Percentiles rank a stretch among this genome's conserved stretches.
phyloP scores from a whole-genome alignment of 1,140 invertebrate species.

The Mycetomoellerius zeteki region DNA sequence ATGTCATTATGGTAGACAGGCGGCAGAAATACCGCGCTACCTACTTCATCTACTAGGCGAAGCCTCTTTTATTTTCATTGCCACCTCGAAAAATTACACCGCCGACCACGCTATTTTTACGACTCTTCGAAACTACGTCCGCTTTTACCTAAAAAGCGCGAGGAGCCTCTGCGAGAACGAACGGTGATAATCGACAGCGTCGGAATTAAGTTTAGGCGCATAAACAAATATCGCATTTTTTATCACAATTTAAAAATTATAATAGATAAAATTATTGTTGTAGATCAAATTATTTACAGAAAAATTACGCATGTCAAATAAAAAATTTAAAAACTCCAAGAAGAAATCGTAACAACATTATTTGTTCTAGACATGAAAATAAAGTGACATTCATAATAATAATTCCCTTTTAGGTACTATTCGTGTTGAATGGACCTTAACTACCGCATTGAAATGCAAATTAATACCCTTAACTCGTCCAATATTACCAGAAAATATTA shows the following conservation, averaged over 20 bases:
- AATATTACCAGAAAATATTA: conserved; percentile 38
- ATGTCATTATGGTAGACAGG: conserved; percentile 51
- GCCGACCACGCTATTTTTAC: conserved; percentile 51
- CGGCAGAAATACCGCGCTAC: conserved; percentile 37
- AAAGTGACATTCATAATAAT: not conserved
- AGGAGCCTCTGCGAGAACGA: not conserved
- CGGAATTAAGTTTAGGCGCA: not conserved
- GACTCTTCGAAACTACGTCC: conserved; percentile 6
- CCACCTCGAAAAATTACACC: conserved; percentile 54
- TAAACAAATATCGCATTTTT: not conserved
- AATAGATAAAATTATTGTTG: not conserved
- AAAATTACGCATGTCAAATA: not conserved
- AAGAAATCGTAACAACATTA: not conserved
- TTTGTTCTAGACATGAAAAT: not conserved
- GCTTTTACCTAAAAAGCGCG: not conserved
- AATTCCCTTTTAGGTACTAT: not conserved
- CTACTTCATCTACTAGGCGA: conserved; percentile 28
- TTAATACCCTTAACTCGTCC: not conserved
- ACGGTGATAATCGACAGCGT: not conserved
- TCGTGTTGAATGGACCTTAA: conserved; percentile 23
- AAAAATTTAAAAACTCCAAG: not conserved
- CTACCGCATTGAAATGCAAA: conserved; percentile 43
- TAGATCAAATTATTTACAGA: not conserved
- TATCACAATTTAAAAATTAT: not conserved
- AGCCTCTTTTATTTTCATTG: conserved; percentile 60